Base-by-base conservation (phyloP, 2,888 invertebrate species). In the Sinhomidia bicolor region DNA sequence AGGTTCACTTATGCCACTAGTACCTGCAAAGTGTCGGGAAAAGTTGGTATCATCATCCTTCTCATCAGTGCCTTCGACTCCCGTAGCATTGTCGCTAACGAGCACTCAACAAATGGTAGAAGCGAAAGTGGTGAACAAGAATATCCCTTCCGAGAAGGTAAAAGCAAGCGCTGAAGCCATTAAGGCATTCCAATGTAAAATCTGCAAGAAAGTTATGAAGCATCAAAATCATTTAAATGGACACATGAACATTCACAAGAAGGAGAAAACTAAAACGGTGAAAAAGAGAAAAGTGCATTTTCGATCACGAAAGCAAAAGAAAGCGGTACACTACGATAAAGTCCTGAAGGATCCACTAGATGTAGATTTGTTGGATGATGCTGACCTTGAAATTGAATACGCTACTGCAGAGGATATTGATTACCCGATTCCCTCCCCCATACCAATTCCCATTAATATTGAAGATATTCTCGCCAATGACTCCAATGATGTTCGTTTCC, bases 331-430 rank as follows among this genome's bases (percentile, higher is more conserved):
- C 60, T 9, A 20, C 23, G 7, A 4, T 17, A 14, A 17, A n/a
- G 54, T 54, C 54, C 4, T 12, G 5, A 3, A 54, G 5, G 54
- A 54, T 54, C 5, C 36, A 20, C 26, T 62, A 5, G 54, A 14
- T 12, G 32, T 5, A 17, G 32, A n/a, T 17, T 1, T 36, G 0
- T 7, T 36, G n/a, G 68, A 68, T 4, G 36, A 68, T 2, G 68
- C 32, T n/a, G 68, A 68, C n/a, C 4, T 68, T 5, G 68, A 68
- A 36, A 68, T 68, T 7, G 68, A 68, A n/a, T 68, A 68, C 17
- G 6, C 32, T 9, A 32, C 68, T 9, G 14, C 9, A 1, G 68
- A 68, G 3, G 68, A 29, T 7, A n/a, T 10, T 32, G 68, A 32
- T 7, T n/a, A n/a, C n/a, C n/a, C n/a, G n/a, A n/a, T n/a, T n/a